Evolutionary conservation across 2,888 invertebrate species (phyloP).

Genomic region (Laspeyria flexula): DNA sequence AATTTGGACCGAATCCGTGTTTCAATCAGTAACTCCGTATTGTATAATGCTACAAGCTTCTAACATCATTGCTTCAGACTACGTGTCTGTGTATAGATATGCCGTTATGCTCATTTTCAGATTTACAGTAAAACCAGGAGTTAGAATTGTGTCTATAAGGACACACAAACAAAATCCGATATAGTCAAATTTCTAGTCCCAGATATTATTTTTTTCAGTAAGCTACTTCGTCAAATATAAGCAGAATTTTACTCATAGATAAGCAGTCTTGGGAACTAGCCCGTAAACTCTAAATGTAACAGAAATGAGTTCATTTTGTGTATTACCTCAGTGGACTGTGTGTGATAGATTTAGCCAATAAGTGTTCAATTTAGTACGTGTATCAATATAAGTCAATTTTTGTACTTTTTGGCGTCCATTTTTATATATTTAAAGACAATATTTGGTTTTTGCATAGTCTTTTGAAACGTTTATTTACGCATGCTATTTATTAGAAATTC

Average conservation of each 20-base stretch:
- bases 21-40: conserved; percentile 10
- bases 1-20: conserved; percentile 37
- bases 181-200: conserved; percentile 84
- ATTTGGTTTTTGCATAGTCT: conserved; percentile 38
- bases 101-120: conserved; percentile 46
- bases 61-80: conserved; percentile 21
- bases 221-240: conserved; percentile 63
- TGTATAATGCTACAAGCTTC: conserved; percentile 15
- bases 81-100: conserved; percentile 42
- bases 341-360: conserved; percentile 85
- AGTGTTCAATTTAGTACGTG: conserved; percentile 82
- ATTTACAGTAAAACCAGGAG: conserved; percentile 39
- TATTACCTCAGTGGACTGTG: conserved; percentile 83
- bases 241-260: conserved; percentile 66
- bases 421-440: conserved; percentile 42
- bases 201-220: conserved; percentile 69
- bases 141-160: conserved; percentile 41
- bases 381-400: conserved; percentile 78
- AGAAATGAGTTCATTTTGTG: conserved; percentile 67
- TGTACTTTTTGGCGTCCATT: conserved; percentile 77
- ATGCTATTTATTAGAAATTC: conserved; percentile 39
- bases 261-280: conserved; percentile 42
- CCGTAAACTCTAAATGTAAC: conserved; percentile 41
- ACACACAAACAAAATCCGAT: conserved; percentile 69
- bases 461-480: conserved; percentile 37